Conservation (phyloP, 2,888 invertebrate genomes). For the Leucophenga montana region DNA sequence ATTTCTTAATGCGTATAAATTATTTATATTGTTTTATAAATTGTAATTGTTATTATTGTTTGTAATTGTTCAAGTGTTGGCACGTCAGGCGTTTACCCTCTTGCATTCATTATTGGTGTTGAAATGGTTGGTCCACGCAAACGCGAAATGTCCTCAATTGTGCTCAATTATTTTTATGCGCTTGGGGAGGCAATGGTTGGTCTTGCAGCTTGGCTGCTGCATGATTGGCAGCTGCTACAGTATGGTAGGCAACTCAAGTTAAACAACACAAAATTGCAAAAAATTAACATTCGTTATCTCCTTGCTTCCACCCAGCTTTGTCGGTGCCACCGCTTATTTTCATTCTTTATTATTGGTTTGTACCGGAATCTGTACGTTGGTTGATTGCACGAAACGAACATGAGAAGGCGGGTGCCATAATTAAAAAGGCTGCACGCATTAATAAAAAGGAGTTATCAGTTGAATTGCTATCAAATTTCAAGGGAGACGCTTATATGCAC, state of each 20-base stretch:
- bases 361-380: constrained; percentile 81
- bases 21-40: no score
- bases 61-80: constrained; percentile 67
- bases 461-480: constrained; percentile 72
- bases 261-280: no score
- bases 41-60: no score
- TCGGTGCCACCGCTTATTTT: constrained; percentile 78
- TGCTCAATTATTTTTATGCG: constrained; percentile 79
- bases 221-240: constrained; percentile 78
- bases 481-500: constrained; percentile 39
- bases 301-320: constrained; percentile 60
- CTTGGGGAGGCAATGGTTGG: constrained; percentile 79
- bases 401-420: constrained; percentile 75
- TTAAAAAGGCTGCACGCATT: constrained; percentile 76
- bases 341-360: constrained; percentile 77
- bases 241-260: constrained; percentile 51
- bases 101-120: constrained; percentile 78
- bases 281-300: no score
- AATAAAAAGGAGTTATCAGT: constrained; percentile 75
- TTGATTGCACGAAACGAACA: constrained; percentile 76
- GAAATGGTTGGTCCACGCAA: constrained; percentile 79
- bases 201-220: constrained; percentile 76
- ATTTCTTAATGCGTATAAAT: constrained; percentile 74
- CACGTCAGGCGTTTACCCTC: constrained; percentile 77
- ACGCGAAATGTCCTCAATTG: constrained; percentile 78